Evolutionary conservation across 2,113 vertebrate species (phyloP).

Genomic region (Lynx canadensis): DNA sequence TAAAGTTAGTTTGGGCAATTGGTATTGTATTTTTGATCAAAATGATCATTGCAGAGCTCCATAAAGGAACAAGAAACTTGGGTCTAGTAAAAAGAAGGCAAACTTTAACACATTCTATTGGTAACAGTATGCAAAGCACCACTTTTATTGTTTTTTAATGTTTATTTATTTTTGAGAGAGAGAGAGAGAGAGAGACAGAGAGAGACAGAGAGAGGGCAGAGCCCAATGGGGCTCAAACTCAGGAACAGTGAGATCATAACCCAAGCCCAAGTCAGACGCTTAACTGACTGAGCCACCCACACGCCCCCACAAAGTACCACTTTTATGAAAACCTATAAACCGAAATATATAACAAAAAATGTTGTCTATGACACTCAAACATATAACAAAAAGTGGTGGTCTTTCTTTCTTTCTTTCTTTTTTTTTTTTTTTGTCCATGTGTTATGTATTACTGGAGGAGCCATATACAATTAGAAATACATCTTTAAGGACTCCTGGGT

Average conservation of each 20-base stretch:
- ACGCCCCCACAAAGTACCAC: fast-evolving
- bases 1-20: background rate
- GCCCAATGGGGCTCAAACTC: no score
- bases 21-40: background rate
- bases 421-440: background rate
- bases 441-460: background rate
- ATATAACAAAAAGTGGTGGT: background rate
- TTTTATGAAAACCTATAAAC: background rate
- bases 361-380: background rate
- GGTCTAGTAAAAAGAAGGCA: background rate
- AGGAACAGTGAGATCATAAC: no score
- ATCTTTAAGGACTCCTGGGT: background rate
- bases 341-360: background rate
- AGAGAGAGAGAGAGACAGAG: no score
- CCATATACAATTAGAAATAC: background rate
- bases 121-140: background rate
- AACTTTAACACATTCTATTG: background rate
- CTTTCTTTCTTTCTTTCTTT: no score
- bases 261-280: no score
- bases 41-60: background rate
- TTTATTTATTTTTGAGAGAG: no score
- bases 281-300: no score
- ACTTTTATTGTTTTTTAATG: background rate
- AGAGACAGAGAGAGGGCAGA: no score
- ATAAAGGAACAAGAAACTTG: background rate